These are phyloP conservation scores for Pterostichus madidus DNA, from an alignment of 2,888 invertebrate genomes.

Conservation along the genomic window DNA sequence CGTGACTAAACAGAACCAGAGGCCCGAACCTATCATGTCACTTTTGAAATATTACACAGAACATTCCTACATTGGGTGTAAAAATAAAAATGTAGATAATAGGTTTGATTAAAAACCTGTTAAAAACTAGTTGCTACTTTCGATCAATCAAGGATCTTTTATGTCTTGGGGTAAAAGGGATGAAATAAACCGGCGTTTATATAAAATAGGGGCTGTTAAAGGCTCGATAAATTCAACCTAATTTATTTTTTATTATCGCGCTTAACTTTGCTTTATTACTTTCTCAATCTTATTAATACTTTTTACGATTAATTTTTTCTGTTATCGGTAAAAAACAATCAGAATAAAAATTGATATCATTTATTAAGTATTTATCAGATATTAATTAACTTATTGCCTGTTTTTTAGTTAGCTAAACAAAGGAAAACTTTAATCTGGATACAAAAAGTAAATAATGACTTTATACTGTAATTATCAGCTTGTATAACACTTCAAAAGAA, in stretches of 20 bases:
- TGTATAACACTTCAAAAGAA: conserved; percentile 30
- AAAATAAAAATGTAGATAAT: conserved; percentile 37
- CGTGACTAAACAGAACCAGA: conserved; percentile 28
- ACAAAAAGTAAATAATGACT: conserved; percentile 40
- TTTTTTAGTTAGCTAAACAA: conserved; percentile 23
- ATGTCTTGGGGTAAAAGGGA: not conserved
- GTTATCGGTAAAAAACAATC: conserved; percentile 34
- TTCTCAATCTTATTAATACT: conserved; percentile 16
- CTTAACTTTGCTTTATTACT: conserved; percentile 25
- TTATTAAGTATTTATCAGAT: too few species aligned
- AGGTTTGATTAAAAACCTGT: conserved; percentile 19
- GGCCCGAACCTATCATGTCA: conserved; percentile 17
- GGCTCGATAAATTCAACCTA: conserved; percentile 48
- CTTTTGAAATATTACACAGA: conserved; percentile 33
- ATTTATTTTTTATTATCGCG: conserved; percentile 46
- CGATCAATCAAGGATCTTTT: conserved; percentile 22
- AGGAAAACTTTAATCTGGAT: conserved; percentile 33
- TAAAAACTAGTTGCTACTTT: conserved; percentile 22
- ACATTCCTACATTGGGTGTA: not conserved
- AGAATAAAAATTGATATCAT: conserved; percentile 32
- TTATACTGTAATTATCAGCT: conserved; percentile 33
- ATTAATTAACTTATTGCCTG: conserved; percentile 2
- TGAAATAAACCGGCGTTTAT: conserved; percentile 48
- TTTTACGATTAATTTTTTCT: conserved; percentile 14
- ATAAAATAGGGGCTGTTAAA: conserved; percentile 49